These are phyloP conservation scores for Drosophila villosipedis DNA, from an alignment of 2,888 invertebrate species.

Conservation along the genomic window DNA sequence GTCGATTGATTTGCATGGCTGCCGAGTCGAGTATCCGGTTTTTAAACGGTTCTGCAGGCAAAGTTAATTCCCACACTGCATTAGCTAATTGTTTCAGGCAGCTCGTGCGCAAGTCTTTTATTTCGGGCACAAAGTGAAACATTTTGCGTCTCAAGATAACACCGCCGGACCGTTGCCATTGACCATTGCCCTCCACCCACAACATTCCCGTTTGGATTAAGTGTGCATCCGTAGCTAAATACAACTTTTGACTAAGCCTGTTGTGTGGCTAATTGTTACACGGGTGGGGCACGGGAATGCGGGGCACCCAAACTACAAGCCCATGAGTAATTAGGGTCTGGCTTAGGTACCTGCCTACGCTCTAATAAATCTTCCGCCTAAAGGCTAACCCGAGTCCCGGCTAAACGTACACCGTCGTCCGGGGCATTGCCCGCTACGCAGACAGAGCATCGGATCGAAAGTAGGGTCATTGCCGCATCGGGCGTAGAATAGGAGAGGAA, in stretches of 20 bases:
- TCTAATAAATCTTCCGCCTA: conserved; percentile 68
- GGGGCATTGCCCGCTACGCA: conserved; percentile 54
- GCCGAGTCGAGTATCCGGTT: conserved; percentile 33
- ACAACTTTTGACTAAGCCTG: conserved; percentile 50
- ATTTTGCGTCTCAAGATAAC: conserved; percentile 62
- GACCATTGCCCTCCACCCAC: conserved; percentile 26
- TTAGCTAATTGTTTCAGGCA: conserved; percentile 65
- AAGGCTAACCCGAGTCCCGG: conserved; percentile 43
- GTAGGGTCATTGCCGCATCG: background rate
- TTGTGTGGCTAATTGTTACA: conserved; percentile 72
- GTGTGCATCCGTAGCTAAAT: conserved; percentile 12
- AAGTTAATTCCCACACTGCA: conserved; percentile 48
- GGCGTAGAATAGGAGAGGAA: background rate
- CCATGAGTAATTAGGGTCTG: conserved; percentile 76
- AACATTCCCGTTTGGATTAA: conserved; percentile 16
- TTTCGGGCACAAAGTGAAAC: conserved; percentile 59
- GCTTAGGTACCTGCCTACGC: conserved; percentile 68
- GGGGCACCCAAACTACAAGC: conserved; percentile 39
- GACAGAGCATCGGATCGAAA: conserved; percentile 3
- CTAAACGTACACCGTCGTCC: conserved; percentile 23
- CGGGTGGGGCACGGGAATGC: background rate
- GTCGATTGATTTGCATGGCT: conserved; percentile 42
- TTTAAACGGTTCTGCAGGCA: conserved; percentile 33
- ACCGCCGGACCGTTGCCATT: conserved; percentile 32
- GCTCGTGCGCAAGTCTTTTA: conserved; percentile 58